These are phyloP conservation scores for Athalia cordata DNA, from an alignment of 2,888 invertebrate species.

Conservation along the genomic window DNA sequence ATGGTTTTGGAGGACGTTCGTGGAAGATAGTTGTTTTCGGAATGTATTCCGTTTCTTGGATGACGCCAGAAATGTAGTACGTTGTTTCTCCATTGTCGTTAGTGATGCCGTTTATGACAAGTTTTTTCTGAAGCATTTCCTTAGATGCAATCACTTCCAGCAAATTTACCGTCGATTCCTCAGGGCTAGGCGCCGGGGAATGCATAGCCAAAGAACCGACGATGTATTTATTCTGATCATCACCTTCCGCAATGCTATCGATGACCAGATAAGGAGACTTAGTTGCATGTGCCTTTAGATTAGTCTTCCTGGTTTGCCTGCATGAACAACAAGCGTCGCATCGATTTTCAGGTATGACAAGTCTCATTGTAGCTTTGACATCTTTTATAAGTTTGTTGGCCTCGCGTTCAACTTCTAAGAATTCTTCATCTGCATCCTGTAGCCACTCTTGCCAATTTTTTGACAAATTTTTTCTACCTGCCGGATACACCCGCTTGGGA, in stretches of 20 bases:
- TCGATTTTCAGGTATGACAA: conserved; percentile 54
- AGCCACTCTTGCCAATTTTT: conserved; percentile 66
- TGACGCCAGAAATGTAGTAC: conserved; percentile 57
- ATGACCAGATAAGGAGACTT: conserved; percentile 60
- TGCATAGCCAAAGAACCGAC: conserved; percentile 63
- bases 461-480: conserved; percentile 64
- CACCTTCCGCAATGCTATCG: conserved; percentile 57
- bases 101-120: conserved; percentile 57
- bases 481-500: conserved; percentile 55
- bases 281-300: conserved; percentile 56
- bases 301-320: conserved; percentile 61
- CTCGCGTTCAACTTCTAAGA: conserved; percentile 55
- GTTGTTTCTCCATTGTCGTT: conserved; percentile 55
- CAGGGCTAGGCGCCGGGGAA: conserved; percentile 60
- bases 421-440: conserved; percentile 62
- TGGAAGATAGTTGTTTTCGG: conserved; percentile 50
- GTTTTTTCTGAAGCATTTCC: conserved; percentile 54
- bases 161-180: conserved; percentile 55
- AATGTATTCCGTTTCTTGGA: conserved; percentile 55
- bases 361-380: conserved; percentile 57
- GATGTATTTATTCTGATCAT: conserved; percentile 57
- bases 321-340: conserved; percentile 67
- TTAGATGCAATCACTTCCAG: conserved; percentile 58
- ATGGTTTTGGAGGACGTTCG: conserved; percentile 43
- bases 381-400: conserved; percentile 60